Base-by-base conservation (phyloP, 2,888 invertebrate species). In the Drosophila acutilabella region DNA sequence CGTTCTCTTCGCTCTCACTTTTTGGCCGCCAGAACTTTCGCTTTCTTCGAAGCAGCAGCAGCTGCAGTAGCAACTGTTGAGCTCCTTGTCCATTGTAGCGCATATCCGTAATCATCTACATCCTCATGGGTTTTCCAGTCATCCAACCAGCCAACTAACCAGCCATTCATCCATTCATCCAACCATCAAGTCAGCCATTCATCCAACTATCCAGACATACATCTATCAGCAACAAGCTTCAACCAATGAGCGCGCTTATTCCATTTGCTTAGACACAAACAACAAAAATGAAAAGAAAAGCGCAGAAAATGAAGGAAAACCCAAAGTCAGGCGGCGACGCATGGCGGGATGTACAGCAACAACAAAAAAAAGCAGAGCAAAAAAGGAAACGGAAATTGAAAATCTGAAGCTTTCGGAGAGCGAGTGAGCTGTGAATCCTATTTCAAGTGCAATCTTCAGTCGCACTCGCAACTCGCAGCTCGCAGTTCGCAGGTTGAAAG, bases 391-490 rank as follows among this genome's bases (percentile, higher is more conserved):
- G 85, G 85, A 85, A 85, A 85, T 85, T 85, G 85, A 85, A 85
- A 85, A 85, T 85, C 85, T 85, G 85, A 85, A 88, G 88, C 89
- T 89, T 87, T 85, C 79, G 65, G 69, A 40, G 66, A 88, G 84
- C 87, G 84, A 88, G 89, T 88, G 84, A 86, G 89, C 89, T 88
- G 84, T 84, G 84, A 88, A 88, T 84, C 85, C 85, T 79, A 89
- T 84, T 85, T 84, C 89, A 89, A 85, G 89, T 89, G 85, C 89
- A 85, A 87, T 85, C 85, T 89, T 89, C 88, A 81, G 87, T 82
- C 65, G 80, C 80, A 75, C 45, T 57, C 53, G 71, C 57, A 36
- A 89, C 74, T 30, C 40, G 30, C 58, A 36, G 36, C 36, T 23
- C 18, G 36, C 36, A 36, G 36, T 13, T 78, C 65, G 77, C 79